phyloP scores from a whole-genome alignment of 2,113 vertebrate species.

The Carlito syrichta region DNA sequence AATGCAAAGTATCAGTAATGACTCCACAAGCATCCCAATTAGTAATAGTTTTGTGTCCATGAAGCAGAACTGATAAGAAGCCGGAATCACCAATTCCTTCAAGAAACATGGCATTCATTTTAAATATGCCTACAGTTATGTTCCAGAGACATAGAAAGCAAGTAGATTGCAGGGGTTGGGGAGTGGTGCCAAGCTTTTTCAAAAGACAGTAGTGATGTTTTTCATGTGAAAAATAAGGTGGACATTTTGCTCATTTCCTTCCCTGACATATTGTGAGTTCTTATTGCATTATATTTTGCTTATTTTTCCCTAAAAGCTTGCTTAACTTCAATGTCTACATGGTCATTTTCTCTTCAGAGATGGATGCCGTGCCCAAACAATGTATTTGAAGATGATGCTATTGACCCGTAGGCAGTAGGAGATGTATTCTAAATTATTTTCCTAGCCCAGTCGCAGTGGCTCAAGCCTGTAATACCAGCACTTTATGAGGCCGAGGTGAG shows the following conservation, averaged over 20 bases:
- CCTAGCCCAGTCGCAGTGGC: too few species aligned
- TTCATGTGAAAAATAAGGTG: background rate
- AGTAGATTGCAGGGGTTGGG: too few species aligned
- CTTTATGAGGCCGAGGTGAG: too few species aligned
- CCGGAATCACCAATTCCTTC: background rate
- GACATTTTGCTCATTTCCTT: background rate
- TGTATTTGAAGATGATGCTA: background rate
- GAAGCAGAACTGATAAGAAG: background rate
- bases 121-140: background rate
- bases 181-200: background rate
- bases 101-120: background rate
- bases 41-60: background rate
- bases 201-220: background rate
- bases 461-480: too few species aligned
- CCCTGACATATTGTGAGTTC: background rate
- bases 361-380: background rate
- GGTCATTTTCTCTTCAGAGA: constrained; percentile 4
- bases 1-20: background rate
- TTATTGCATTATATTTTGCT: background rate
- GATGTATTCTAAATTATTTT: background rate
- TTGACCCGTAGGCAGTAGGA: background rate
- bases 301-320: background rate
- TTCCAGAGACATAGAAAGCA: background rate
- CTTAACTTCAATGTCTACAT: constrained; percentile 10
- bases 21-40: background rate